Evolutionary conservation across 92 coral and sea anemone genomes (phyloP).

Genomic region (Umimayanthus chanpuru): DNA sequence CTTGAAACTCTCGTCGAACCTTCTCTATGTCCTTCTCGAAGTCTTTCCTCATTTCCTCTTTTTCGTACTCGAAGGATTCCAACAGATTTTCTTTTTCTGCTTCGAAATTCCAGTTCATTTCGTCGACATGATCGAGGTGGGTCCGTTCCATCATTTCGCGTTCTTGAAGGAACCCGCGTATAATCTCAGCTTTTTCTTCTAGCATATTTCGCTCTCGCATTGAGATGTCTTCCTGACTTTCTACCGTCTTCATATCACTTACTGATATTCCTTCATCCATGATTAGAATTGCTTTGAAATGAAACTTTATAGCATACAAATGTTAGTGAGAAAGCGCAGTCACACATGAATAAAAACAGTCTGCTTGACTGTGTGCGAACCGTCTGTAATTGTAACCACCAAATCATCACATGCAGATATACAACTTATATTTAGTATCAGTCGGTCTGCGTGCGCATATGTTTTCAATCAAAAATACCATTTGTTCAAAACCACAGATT

Average conservation of each 20-base stretch:
- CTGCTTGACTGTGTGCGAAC: not conserved
- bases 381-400: not conserved
- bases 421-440: constrained; percentile 14
- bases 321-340: not conserved
- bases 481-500: constrained; percentile 1
- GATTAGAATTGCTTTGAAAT: not conserved
- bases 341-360: constrained; percentile 17
- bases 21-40: constrained; percentile 90
- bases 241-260: constrained; percentile 33
- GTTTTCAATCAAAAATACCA: constrained; percentile 15
- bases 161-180: constrained; percentile 96
- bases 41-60: constrained; percentile 87
- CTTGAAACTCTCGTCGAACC: constrained; percentile 92
- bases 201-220: constrained; percentile 59
- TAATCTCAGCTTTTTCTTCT: constrained; percentile 93
- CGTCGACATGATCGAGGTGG: constrained; percentile 86
- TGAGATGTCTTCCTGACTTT: constrained; percentile 53
- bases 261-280: constrained; percentile 40
- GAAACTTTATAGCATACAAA: not conserved
- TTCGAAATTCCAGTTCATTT: constrained; percentile 76
- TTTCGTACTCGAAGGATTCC: constrained; percentile 84
- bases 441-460: constrained; percentile 32
- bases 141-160: constrained; percentile 81
- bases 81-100: constrained; percentile 85
- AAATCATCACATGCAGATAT: not conserved